Base-by-base conservation (phyloP, 2,888 invertebrate species). In the Platypus cylindrus region DNA sequence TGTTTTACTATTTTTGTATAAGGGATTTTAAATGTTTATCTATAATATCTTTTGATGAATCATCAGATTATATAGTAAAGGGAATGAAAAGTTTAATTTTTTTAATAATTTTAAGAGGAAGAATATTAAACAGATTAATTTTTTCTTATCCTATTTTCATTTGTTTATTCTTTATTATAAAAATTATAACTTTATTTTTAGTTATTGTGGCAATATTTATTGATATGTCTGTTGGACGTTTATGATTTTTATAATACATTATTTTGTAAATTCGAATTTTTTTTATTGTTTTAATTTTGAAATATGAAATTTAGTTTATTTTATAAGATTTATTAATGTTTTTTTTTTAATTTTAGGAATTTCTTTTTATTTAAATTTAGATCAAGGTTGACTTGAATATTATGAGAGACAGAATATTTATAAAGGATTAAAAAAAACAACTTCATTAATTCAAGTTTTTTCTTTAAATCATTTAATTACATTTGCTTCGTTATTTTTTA, bases 71-170 rank as follows among this genome's bases (percentile, higher is more conserved):
- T n/a, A n/a, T n/a, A n/a, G n/a, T n/a, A 52, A 64, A 62, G 28
- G 40, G 49, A 7, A 54, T 54, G 41, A 13, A 40, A 25, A 40
- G 48, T 29, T 64, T 70, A 63, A 59, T 67, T 56, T 53, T 68
- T 45, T 63, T 68, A 48, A 65, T 67, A 45, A 52, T n/a, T n/a
- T n/a, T n/a, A n/a, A n/a, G n/a, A n/a, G n/a, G n/a, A n/a, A n/a
- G n/a, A n/a, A n/a, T n/a, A 40, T 60, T 73, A 58, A 67, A 55
- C 38, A 73, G 72, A 57, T 38, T 71, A 50, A 65, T 71, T 58
- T 69, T 72, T 66, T 52, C 57, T 47, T 59, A 55, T 38, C 66
- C 67, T 48, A 57, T 58, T 58, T 62, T 67, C 53, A 65, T 72
- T 66, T 65, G 64, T 67, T 62, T 72, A 48, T 56, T 66, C 44